Evolutionary conservation across 2,888 invertebrate genomes (phyloP).

Genomic region (Scaptomyza tumidula): DNA sequence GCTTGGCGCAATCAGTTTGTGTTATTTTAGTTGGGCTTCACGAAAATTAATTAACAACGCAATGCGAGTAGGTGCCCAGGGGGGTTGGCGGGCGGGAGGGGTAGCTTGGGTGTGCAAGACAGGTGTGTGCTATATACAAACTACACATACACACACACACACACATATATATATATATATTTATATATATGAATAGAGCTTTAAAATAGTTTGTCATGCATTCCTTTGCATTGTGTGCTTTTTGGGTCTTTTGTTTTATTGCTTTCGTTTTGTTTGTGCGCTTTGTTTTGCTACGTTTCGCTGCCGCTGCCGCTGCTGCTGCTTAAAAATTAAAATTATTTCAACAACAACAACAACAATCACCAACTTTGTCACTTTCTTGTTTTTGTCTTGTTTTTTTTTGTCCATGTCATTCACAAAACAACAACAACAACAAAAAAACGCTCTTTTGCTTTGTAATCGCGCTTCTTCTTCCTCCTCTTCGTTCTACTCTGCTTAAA

Average conservation of each 20-base stretch:
- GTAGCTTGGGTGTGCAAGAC: background rate
- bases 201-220: constrained; percentile 1
- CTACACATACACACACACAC: no score
- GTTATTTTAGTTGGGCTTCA: constrained; percentile 14
- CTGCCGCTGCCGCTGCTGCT: constrained; percentile 4
- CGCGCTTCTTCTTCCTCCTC: background rate
- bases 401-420: no score
- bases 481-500: no score
- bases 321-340: constrained; percentile 3
- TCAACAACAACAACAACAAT: background rate
- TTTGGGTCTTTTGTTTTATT: background rate
- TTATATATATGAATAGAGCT: no score
- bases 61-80: background rate
- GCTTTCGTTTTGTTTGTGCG: constrained; percentile 8
- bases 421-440: no score
- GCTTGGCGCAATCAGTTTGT: constrained; percentile 6
- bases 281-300: constrained; percentile 28
- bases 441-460: background rate
- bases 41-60: constrained; percentile 14
- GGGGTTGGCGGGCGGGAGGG: background rate
- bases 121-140: background rate
- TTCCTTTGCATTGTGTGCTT: constrained; percentile 21
- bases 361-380: constrained; percentile 2
- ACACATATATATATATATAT: no score
- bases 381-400: background rate